Conservation (phyloP, 2,113 vertebrate species). For the Aspidoscelis tigris region DNA sequence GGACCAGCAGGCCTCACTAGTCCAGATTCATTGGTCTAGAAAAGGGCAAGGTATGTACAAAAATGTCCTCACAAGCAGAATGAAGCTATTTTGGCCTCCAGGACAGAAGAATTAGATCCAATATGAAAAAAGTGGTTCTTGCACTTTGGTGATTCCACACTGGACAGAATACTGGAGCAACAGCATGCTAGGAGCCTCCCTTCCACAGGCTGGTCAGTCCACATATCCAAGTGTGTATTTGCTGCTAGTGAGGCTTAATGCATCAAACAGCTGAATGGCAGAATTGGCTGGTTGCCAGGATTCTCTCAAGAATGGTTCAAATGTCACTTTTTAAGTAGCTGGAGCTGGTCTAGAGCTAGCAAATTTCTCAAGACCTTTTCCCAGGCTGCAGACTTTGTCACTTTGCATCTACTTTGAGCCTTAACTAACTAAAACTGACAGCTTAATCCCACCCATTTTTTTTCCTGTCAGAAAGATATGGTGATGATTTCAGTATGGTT, state of each 20-base stretch:
- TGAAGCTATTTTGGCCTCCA: accelerated
- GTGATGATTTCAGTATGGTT: neutral
- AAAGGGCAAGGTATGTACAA: too few species aligned
- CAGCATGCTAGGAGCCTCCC: neutral
- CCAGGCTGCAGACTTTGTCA: neutral
- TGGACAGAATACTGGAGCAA: too few species aligned
- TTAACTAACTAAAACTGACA: neutral
- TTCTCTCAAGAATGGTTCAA: neutral
- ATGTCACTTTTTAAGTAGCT: neutral
- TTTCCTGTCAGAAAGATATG: neutral
- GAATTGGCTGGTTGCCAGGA: neutral
- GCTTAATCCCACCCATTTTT: too few species aligned
- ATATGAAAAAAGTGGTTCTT: neutral
- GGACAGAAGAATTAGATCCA: neutral
- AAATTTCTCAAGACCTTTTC: neutral
- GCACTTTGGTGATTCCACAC: neutral
- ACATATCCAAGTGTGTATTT: neutral
- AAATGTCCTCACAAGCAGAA: accelerated
- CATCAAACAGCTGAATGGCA: neutral
- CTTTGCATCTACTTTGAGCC: neutral
- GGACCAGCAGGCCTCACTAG: too few species aligned
- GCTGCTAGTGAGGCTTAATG: neutral
- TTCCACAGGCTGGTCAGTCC: neutral
- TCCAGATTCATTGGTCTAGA: too few species aligned
- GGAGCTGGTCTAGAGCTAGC: neutral